A percentile compares a stretch with the other conserved stretches of the same genome.
phyloP scores from a whole-genome alignment of 2,888 invertebrate species.

The Halictus quadricinctus region DNA sequence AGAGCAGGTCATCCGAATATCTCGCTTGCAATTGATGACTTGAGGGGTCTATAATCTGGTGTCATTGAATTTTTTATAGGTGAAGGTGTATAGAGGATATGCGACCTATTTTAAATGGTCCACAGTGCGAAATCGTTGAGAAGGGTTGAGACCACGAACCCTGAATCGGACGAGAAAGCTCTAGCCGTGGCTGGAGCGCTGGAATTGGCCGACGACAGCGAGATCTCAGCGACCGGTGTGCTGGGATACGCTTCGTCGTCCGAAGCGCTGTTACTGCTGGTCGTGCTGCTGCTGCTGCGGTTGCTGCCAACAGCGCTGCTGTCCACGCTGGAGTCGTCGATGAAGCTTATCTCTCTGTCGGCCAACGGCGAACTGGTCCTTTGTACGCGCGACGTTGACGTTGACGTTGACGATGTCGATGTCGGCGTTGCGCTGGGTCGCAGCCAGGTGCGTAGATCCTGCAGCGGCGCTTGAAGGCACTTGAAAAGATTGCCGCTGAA shows the following conservation, averaged over 20 bases:
- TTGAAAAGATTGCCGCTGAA: slow-evolving; percentile 84
- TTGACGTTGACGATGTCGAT: slow-evolving; percentile 36
- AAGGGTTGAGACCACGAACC: slow-evolving; percentile 63
- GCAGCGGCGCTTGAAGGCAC: slow-evolving; percentile 85
- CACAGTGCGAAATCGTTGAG: background rate
- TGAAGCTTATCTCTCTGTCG: slow-evolving; percentile 77
- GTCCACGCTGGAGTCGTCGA: slow-evolving; percentile 77
- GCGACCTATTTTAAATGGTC: too few species aligned
- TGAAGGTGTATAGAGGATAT: too few species aligned
- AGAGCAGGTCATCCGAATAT: too few species aligned
- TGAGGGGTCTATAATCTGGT: too few species aligned
- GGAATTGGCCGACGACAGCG: slow-evolving; percentile 77
- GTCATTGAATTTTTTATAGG: too few species aligned
- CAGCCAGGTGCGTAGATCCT: slow-evolving; percentile 85
- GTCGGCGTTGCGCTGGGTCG: slow-evolving; percentile 79
- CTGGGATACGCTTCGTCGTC: slow-evolving; percentile 83
- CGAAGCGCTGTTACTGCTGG: slow-evolving; percentile 72
- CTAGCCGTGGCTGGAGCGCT: slow-evolving; percentile 76
- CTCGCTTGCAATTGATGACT: too few species aligned
- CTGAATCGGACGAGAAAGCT: slow-evolving; percentile 81
- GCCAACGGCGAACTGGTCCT: slow-evolving; percentile 79
- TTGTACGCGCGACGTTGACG: slow-evolving; percentile 59
- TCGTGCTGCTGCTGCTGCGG: slow-evolving; percentile 56
- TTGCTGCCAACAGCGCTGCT: slow-evolving; percentile 62
- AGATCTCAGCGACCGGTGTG: slow-evolving; percentile 83